Evolutionary conservation across 2,797 vertebrate species (phyloP), one percentile per base, ranked within the genome.

Genomic region (Aulostomus chinensis): DNA sequence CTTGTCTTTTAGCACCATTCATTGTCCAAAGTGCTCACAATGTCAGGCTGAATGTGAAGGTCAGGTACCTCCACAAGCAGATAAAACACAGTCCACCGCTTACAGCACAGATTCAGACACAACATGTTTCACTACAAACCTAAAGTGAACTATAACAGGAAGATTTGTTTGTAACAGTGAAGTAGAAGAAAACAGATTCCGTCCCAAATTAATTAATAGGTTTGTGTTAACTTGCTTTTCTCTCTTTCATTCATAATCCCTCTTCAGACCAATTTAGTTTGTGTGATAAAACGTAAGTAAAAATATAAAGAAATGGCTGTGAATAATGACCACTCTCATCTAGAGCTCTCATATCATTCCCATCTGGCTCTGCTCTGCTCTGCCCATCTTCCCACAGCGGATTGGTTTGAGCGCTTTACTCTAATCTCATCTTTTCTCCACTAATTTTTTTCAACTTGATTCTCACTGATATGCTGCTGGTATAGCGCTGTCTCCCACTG

Each of bases 271-370:
- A 52, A 51, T 59, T 53, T 58, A 29, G 49, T 37, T 4, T 20
- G 9, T 54, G 33, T 33, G 36, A 76, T 51, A 54, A 58, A 49
- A 33, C 39, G 48, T 17, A 61, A 29, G 22, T 34, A 30, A 49
- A 54, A 58, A 62, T 39, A 48, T 51, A 51, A 46, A 51, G 42
- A 75, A 64, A 63, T 48, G 2, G 50, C 49, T 73, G 26, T 53
- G 60, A 67, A 69, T 71, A 64, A 74, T 56, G 25, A 62, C 37
- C 24, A 12, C 22, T 49, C 38, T 55, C 58, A 58, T 78, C 48
- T 32, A 56, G 40, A 39, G 10, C 17, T 57, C 53, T 61, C 47
- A 51, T 47, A 71, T 81, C 54, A 49, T 37, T 63, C 40, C 58
- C 34, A 73, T 77, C 70, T 48, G 66, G 64, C 33, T 51, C 39